phyloP scores from a whole-genome alignment of 2,888 invertebrate genomes.

The Sminthurinus aureus region DNA sequence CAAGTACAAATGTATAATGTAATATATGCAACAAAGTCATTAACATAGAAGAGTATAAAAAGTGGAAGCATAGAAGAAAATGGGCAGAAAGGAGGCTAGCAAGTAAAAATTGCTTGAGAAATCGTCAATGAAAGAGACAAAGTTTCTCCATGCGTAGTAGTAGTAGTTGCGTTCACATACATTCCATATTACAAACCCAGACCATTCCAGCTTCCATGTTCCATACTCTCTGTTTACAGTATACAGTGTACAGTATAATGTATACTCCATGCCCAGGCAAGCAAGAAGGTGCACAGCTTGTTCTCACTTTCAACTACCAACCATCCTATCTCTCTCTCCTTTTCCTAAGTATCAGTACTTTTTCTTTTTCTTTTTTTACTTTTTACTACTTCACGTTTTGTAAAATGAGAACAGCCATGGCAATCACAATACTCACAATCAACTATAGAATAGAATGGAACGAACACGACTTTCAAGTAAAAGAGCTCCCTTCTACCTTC shows the following conservation, averaged over 20 bases:
- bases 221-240: no score
- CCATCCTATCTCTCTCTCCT: neutral
- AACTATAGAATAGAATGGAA: no score
- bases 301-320: neutral
- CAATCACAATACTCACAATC: no score
- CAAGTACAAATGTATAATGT: no score
- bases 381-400: no score
- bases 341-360: neutral
- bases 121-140: conserved; percentile 25
- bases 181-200: neutral
- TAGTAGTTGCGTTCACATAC: conserved; percentile 13
- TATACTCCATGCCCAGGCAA: no score
- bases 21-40: neutral
- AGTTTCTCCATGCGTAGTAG: conserved; percentile 2
- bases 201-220: no score
- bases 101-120: neutral
- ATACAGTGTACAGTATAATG: no score
- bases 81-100: neutral
- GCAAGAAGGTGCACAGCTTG: neutral
- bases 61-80: neutral
- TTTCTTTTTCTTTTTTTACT: no score
- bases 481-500: no score
- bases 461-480: no score
- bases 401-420: no score
- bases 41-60: neutral